Evolutionary conservation across 1,140 invertebrate species (phyloP), one percentile per base, ranked within the genome.

Genomic region (Formica selysi): DNA sequence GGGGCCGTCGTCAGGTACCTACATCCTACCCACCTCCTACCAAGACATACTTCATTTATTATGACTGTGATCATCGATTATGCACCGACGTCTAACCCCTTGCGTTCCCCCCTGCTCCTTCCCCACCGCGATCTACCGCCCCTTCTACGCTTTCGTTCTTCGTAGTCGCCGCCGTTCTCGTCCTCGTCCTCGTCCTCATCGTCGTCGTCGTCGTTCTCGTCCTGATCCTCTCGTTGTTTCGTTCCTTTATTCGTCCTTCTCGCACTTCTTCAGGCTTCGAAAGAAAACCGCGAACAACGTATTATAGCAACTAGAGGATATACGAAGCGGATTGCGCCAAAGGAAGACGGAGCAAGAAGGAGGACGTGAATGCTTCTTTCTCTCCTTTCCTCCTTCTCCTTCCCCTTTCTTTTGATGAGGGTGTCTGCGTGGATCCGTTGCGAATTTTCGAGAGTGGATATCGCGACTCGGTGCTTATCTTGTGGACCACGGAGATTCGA

Each of bases 61-160:
- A 95, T 94, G 94, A 94, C 94, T 94, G 91, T 93, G 94, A 95
- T 95, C 93, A 94, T 94, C 93, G 94, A 95, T 95, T 95, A 95
- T 94, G 93, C 92, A 92, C 91, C 92, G 91, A 92, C 92, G 86
- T 94, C 89, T 92, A 84, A 87, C 85, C 85, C 71, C 73, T 70
- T 65, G 29, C 51, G 26, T 59, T 85, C 87, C 87, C 38, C 54
- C 22, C 38, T 48, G 29, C 22, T 5, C 48, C 16, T 79, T 51
- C 76, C 70, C 62, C 87, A 87, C 36, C 73, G 51, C 79, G 87
- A 59, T 65, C 62, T 89, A 76, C 78, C 68, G 90, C 87, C 87
- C 87, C 86, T 87, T 86, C 79, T 90, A 76, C 86, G 79, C 84
- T 87, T 86, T 84, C 86, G 62, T 13, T 73, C 78, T 70, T 59